These are phyloP conservation scores for Heliconius hewitsoni DNA, from an alignment of 1,140 invertebrate genomes.

Conservation along the genomic window DNA sequence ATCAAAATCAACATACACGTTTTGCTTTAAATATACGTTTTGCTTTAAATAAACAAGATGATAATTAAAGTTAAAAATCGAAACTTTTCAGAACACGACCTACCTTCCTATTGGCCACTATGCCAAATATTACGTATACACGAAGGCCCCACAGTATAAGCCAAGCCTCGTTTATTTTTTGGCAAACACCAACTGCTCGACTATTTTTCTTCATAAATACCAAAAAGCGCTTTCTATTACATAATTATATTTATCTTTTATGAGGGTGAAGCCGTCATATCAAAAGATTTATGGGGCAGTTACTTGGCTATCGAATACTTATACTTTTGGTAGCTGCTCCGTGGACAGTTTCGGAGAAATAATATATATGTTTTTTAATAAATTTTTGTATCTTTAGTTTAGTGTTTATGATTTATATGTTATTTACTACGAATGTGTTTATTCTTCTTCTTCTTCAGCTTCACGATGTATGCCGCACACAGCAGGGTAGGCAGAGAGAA, in stretches of 20 bases:
- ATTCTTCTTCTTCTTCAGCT: too few species aligned
- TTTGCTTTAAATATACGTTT: too few species aligned
- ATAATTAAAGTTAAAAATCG: background rate
- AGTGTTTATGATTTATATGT: background rate
- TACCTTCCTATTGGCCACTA: background rate
- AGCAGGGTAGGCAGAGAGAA: too few species aligned
- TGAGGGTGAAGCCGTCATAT: slow-evolving; percentile 1
- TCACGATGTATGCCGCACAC: too few species aligned
- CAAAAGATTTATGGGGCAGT: background rate
- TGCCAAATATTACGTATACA: slow-evolving; percentile 10
- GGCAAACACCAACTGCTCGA: slow-evolving; percentile 15
- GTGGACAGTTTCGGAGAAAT: background rate
- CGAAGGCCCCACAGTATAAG: background rate
- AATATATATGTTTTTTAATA: background rate
- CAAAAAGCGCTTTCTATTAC: slow-evolving; percentile 1
- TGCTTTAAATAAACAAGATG: too few species aligned
- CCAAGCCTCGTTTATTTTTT: slow-evolving; percentile 31
- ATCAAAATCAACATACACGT: too few species aligned
- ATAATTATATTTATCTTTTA: slow-evolving; percentile 13
- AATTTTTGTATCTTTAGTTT: background rate
- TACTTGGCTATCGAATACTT: background rate
- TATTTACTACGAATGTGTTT: background rate
- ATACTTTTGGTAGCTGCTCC: background rate
- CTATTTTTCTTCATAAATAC: slow-evolving; percentile 6
- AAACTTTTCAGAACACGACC: background rate